Conservation (phyloP, 2,888 invertebrate genomes). For the Brachypalpus laphriformis region DNA sequence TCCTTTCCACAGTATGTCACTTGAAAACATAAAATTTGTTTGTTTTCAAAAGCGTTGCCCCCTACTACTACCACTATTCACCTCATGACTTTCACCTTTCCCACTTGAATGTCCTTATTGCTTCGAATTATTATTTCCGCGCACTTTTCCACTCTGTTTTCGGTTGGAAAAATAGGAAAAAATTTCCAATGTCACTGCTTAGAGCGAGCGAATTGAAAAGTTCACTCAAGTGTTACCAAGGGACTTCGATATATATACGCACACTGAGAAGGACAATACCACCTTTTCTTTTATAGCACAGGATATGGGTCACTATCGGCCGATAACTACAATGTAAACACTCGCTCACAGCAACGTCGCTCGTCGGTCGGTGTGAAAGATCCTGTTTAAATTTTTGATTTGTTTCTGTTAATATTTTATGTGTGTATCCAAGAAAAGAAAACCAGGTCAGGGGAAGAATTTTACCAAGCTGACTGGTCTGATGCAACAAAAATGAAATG, state of each 20-base stretch:
- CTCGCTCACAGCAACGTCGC: not conserved
- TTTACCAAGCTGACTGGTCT: constrained; percentile 33
- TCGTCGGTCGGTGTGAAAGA: constrained; percentile 11
- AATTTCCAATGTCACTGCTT: not conserved
- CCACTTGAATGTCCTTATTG: constrained; percentile 42
- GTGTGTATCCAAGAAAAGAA: constrained; percentile 20
- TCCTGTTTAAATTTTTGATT: constrained; percentile 63
- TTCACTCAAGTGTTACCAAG: constrained; percentile 45
- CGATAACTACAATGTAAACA: constrained; percentile 51
- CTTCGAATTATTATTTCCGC: constrained; percentile 7
- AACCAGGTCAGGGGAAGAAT: constrained; percentile 31
- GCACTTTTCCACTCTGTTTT: constrained; percentile 22
- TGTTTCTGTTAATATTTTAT: constrained; percentile 65
- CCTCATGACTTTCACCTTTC: constrained; percentile 40
- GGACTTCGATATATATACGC: constrained; percentile 12
- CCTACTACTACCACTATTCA: constrained; percentile 7
- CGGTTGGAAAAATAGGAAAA: constrained; percentile 7
- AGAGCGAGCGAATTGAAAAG: constrained; percentile 49
- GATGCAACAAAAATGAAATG: constrained; percentile 14
- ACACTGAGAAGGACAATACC: not conserved
- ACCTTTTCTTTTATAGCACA: constrained; percentile 14
- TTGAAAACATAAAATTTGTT: constrained; percentile 28
- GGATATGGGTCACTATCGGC: constrained; percentile 58
- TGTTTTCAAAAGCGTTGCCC: constrained; percentile 30
- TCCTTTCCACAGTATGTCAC: constrained; percentile 20